phyloP scores from a whole-genome alignment of 2,888 invertebrate species.

The Merodon equestris region DNA sequence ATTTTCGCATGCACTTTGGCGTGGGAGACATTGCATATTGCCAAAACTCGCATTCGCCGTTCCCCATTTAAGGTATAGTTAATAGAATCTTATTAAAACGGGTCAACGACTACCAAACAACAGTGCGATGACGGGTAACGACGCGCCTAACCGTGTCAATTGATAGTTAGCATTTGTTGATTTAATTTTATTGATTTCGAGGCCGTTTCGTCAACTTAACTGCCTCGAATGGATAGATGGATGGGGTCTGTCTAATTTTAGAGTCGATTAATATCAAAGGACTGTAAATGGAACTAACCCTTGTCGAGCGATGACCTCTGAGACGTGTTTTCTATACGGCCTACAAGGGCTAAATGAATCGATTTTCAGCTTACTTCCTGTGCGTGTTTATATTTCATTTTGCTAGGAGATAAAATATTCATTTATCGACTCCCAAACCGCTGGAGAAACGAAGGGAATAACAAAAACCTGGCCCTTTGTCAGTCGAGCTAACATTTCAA shows the following conservation, averaged over 20 bases:
- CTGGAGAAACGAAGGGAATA: too few species aligned
- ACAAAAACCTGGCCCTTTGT: background rate
- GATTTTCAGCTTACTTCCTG: too few species aligned
- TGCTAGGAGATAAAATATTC: too few species aligned
- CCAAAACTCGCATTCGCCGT: too few species aligned
- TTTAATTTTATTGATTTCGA: constrained; percentile 60
- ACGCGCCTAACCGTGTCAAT: constrained; percentile 56
- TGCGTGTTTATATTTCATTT: background rate
- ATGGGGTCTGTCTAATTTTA: too few species aligned
- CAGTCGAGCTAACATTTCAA: constrained; percentile 17
- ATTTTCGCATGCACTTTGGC: constrained; percentile 9
- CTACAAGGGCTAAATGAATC: background rate
- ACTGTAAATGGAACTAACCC: too few species aligned
- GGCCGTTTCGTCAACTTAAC: constrained; percentile 37
- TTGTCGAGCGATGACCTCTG: too few species aligned
- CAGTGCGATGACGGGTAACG: constrained; percentile 19
- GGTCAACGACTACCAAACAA: constrained; percentile 13
- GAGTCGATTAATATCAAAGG: too few species aligned
- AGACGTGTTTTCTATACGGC: too few species aligned
- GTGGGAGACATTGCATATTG: background rate
- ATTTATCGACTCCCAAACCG: too few species aligned
- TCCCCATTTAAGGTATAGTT: too few species aligned
- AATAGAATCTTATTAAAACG: constrained; percentile 33
- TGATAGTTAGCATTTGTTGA: constrained; percentile 58
- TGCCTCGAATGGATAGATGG: too few species aligned